Evolutionary conservation across 2,797 vertebrate species (phyloP), one percentile per base, ranked within the genome.

Genomic region (Poecile montanus): DNA sequence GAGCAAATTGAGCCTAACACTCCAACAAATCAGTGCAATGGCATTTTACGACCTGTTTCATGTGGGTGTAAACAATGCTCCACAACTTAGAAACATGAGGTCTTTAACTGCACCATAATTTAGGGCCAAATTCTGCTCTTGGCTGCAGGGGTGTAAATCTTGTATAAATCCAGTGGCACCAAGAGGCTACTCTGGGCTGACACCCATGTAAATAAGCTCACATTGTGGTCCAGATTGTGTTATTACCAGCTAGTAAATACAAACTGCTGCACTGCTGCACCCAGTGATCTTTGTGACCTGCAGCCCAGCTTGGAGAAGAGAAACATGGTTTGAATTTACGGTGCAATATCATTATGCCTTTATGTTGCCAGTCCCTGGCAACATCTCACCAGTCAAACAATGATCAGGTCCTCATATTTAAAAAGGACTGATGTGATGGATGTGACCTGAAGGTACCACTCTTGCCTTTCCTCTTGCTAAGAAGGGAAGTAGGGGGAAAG

Each of bases 1-100:
- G 83, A 93, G 83, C 75, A 96, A 96, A 95, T 63, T 93, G 91
- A 87, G 88, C 82, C 58, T 82, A 96, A 79, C 88, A 65, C 53
- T 56, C 63, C 77, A 95, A 91, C 91, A 96, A 88, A 96, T 95
- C 91, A 93, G 63, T 0, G 10, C 66, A 90, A 89, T 67, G 62
- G 82, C 88, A 74, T 95, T 95, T 96, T 96, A 95, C 10, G 5
- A 91, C 47, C 65, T 56, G 36, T 81, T 96, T 95, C 53, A 18
- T 77, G 91, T 51, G 72, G 72, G 57, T 80, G 54, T 93, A 95
- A 90, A 95, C 71, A 95, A 88, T 67, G 88, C 81, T 75, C 73
- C 3, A 1, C 70, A 73, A 42, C 34, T 74, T 47, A 50, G 77
- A 85, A 85, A 87, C 71, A 44, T 1, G 2, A 42, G 42, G 29